Base-by-base conservation (phyloP, 2,797 vertebrate genomes). In the Anas bernieri region DNA sequence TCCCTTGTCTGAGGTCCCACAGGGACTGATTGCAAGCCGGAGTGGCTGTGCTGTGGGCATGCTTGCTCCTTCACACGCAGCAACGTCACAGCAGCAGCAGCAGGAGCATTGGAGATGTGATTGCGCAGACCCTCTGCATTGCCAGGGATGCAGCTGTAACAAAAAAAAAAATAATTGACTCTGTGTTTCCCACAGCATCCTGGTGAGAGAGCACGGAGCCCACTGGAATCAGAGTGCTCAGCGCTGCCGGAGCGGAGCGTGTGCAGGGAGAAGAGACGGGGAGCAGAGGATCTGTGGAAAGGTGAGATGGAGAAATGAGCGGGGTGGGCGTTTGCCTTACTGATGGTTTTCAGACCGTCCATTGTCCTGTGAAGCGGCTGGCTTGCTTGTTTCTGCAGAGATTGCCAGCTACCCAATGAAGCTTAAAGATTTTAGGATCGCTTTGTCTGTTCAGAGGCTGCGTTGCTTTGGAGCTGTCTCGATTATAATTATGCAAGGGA, bases 51-150 rank as follows among this genome's bases (percentile, higher is more conserved):
- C 97, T 94, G 93, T 96, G 97, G 97, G 97, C 97, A 93, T 62
- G 96, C 95, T 95, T 83, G 93, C 74, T 86, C 81, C 92, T 94
- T 96, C 93, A 80, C 95, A 50, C 6, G 13, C 96, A 93, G 82
- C 96, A 95, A 96, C 97, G 97, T 98, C 98, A 98, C 97, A 96
- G 80, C 97, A 70, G 95, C 95, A 89, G 97, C 87, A 63, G 92
- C 95, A 52, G 88, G 77, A 94, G 95, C 94, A 45, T 39, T 83
- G 75, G 93, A 68, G 96, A 95, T 96, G 97, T 92, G 96, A 97
- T 96, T 97, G 97, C 97, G 97, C 97, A 98, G 97, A 95, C 97
- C 97, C 96, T 96, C 97, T 96, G 97, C 97, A 97, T 97, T 97
- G 96, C 94, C 97, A 96, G 87, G 89, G 95, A 97, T 97, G 98